Base-by-base conservation (phyloP, 1,140 invertebrate species). In the Lepidurus couesii region DNA sequence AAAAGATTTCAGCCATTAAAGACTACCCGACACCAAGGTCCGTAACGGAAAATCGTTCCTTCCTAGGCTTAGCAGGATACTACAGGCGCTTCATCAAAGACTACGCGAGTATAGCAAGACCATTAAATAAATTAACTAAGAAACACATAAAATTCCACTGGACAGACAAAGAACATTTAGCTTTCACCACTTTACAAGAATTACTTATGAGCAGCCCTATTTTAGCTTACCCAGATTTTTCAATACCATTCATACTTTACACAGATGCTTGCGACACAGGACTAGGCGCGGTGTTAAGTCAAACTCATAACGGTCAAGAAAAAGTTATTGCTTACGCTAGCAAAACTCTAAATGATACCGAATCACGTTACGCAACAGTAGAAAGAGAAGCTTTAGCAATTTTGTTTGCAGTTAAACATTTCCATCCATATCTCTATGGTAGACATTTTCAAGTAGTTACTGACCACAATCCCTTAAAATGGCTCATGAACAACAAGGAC, bases 11-110 rank as follows among this genome's bases (percentile, higher is more conserved):
- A 77, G 73, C 21, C 10, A 65, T 81, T 5, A n/a, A 11, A 13
- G 42, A 81, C 7, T 80, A 75, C 9, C 77, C 76, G 16, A 24
- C 4, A 6, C 80, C 80, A 16, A 81, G 24, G 42, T 81, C 79
- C 76, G 24, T 79, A 45, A 77, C 81, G 42, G 77, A 80, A 42
- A 47, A 82, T 4, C 77, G 81, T 78, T 80, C 80, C 0, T 84
- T 86, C 78, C 73, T 85, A 4, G 85, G 84, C 4, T 44, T 86
- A 45, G 77, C 81, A 1, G 80, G 81, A 10, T 86, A 86, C 75
- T 86, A 84, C 78, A 75, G 85, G 13, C 79, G 82, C n/a, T 84
- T 84, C 78, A 84, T 86, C 13, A 42, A 78, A 45, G 77, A 81
- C 45, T 83, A 81, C 76, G 78, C 16, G 81, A 0, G 43, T 78